Base-by-base conservation (phyloP, 2,888 invertebrate genomes). In the Eristalinus sepulchralis region DNA sequence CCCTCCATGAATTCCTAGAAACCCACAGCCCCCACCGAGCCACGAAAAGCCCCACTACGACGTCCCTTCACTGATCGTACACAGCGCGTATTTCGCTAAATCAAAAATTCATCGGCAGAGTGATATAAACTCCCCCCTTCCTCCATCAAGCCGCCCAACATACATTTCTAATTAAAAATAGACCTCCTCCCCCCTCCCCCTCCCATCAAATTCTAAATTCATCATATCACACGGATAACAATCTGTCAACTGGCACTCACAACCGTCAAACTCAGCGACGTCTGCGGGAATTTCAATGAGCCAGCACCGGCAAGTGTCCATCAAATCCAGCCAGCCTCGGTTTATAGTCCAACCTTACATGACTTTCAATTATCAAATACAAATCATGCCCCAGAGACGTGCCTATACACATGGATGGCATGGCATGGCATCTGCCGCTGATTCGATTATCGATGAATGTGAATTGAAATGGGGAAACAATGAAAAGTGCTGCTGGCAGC, bases 211-310 rank as follows among this genome's bases (percentile, higher is more conserved):
- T 66, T 66, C 47, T 59, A 47, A 67, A 76, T 67, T 77, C 68
- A 62, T 63, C 39, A 67, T 68, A 53, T 57, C 57, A 60, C 68
- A 62, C 53, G 68, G 67, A 68, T 24, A 68, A 62, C 67, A 62
- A 68, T 68, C 62, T 68, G 67, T 62, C 77, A 77, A 68, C 47
- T 47, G 47, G 47, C 68, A 77, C 62, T 68, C 76, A 27, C 27
- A 66, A 36, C 76, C 76, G 31, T 76, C 77, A 67, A 57, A 20
- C 24, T 10, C 31, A 31, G 20, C n/a, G 27, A 27, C 59, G 22
- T 66, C 39, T 47, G 59, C 24, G 34, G 67, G 77, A 62, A 77
- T 77, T 53, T 60, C 31, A 77, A 77, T 77, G 68, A 77, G 47
- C 31, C 17, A n/a, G 17, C 8, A n/a, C n/a, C n/a, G 47, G 47